Evolutionary conservation across 2,888 invertebrate genomes (phyloP), one percentile per base, ranked within the genome.

Genomic region (Netelia inedita): DNA sequence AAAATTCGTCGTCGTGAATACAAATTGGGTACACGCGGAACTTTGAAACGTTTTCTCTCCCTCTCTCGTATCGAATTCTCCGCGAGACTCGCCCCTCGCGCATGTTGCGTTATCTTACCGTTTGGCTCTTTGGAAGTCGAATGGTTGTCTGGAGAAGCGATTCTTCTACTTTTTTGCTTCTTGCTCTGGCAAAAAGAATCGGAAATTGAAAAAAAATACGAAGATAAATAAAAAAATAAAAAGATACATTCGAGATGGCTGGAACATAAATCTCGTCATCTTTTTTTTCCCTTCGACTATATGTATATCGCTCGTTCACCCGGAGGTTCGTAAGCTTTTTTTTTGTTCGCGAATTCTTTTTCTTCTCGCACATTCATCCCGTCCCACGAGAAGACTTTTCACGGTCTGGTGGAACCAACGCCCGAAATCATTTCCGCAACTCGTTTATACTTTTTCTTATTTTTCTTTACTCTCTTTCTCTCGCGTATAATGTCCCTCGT

Each of bases 361-460:
- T 28, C n/a, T 78, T 71, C 23, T 43, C 28, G 53, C 80, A 65
- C 69, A 61, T 78, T 75, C 53, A 81, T 50, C 46, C 59, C n/a
- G 43, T n/a, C n/a, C 57, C 69, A 59, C 72, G 72, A 75, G 78
- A 78, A 85, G 83, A 74, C 80, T 82, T 83, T 87, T 85, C 86
- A 87, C 87, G 83, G 86, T 87, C 85, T 87, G 85, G 82, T 74
- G 74, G 85, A 85, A 83, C 43, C 80, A 72, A 76, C 78, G 76
- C 81, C 82, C 76, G 76, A 83, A 86, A 86, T 86, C 85, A 87
- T 85, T 87, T 87, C 86, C 87, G 85, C 85, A 85, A 83, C 80
- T 81, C 81, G 74, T 83, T 81, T 81, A 53, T 74, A 57, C 79
- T 57, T 59, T 72, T 66, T 50, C 66, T 55, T 50, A 16, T 19